Percentiles rank a stretch among this genome's conserved stretches.
These are phyloP conservation scores for Crocuta crocuta DNA, from an alignment of 2,113 vertebrate species.

Conservation along the genomic window DNA sequence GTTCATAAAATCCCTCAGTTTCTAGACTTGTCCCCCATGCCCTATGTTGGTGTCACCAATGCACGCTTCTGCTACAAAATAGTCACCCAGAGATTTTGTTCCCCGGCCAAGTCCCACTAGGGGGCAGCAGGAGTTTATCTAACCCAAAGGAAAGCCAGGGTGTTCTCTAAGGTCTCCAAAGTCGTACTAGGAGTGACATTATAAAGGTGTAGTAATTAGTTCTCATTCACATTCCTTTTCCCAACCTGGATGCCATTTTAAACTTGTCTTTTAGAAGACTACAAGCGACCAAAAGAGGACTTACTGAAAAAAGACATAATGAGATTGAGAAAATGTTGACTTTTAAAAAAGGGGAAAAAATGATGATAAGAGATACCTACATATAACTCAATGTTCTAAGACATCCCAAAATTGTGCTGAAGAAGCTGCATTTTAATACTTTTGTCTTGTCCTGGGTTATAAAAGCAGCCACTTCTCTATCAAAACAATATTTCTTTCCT, in stretches of 20 bases:
- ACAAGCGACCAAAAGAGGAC: not conserved
- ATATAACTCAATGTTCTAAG: not conserved
- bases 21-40: not conserved
- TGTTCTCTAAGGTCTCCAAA: not conserved
- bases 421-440: not conserved
- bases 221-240: not conserved
- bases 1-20: not conserved
- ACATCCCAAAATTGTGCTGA: not conserved
- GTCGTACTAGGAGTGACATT: not conserved
- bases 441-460: not conserved
- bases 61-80: not conserved
- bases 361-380: rapidly evolving
- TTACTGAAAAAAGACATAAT: not conserved
- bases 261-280: not conserved
- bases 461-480: not conserved
- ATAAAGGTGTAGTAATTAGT: not conserved
- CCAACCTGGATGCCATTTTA: not conserved
- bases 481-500: not conserved
- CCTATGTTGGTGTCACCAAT: not conserved
- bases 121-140: conserved; percentile 72
- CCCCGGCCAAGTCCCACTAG: conserved; percentile 51
- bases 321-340: not conserved
- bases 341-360: not conserved
- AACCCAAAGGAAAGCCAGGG: not conserved
- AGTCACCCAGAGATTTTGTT: not conserved